These are phyloP conservation scores for Calliphora vicina DNA, from an alignment of 1,140 invertebrate species.

Conservation along the genomic window DNA sequence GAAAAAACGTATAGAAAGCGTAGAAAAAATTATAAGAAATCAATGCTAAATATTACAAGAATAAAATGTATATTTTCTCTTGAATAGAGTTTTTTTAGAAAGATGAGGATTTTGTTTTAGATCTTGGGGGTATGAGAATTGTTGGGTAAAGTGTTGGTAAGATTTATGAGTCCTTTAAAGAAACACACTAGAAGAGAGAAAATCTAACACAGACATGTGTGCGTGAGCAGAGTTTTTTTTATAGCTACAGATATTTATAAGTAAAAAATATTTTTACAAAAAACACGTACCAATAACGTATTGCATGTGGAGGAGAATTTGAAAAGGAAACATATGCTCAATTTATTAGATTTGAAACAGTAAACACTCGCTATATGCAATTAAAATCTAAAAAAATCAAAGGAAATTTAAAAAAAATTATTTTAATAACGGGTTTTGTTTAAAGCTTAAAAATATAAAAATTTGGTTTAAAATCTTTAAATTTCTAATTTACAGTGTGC, in stretches of 20 bases:
- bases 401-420: background rate
- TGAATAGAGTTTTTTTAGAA: background rate
- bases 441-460: no score
- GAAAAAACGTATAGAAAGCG: background rate
- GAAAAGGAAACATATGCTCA: background rate
- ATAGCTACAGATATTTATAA: background rate
- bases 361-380: no score
- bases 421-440: no score
- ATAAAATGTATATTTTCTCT: background rate
- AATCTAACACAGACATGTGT: no score
- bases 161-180: conserved; percentile 17
- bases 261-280: background rate
- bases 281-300: conserved; percentile 7
- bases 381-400: no score
- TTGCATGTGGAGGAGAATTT: background rate
- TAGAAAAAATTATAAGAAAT: background rate
- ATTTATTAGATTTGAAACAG: background rate
- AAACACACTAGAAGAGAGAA: background rate
- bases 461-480: no score
- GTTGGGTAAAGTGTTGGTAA: conserved; percentile 14
- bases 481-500: no score
- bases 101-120: background rate
- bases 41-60: conserved; percentile 12
- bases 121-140: background rate
- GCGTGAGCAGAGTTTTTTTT: no score